These are phyloP conservation scores for Aphelinus atriplicis DNA, from an alignment of 1,140 invertebrate genomes.

Conservation along the genomic window DNA sequence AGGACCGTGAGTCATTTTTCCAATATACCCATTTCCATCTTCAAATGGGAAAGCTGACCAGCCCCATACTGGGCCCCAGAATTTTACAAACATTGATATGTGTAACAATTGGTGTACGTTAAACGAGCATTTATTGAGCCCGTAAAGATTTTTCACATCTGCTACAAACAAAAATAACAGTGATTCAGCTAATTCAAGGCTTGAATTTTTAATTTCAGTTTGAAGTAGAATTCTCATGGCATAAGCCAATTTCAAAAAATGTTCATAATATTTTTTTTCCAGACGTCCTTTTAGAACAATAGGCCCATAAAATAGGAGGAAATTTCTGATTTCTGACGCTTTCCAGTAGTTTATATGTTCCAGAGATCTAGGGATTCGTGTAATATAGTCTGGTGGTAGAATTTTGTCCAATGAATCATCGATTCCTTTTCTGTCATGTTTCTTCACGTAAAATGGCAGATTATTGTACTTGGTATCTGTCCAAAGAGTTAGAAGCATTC, in stretches of 20 bases:
- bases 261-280: constrained; percentile 28
- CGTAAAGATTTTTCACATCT: constrained; percentile 32
- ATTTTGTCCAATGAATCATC: constrained; percentile 6
- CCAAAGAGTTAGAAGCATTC: constrained; percentile 25
- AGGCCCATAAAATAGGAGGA: constrained; percentile 25
- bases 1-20: constrained; percentile 22
- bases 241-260: constrained; percentile 25
- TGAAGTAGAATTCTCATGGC: constrained; percentile 26
- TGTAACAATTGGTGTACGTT: constrained; percentile 38
- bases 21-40: constrained; percentile 29
- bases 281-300: constrained; percentile 27
- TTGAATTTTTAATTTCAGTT: constrained; percentile 16
- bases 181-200: constrained; percentile 21
- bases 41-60: constrained; percentile 37
- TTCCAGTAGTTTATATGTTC: constrained; percentile 22
- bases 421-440: constrained; percentile 9
- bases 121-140: constrained; percentile 32
- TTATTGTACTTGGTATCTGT: constrained; percentile 21
- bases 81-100: constrained; percentile 10
- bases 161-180: constrained; percentile 21
- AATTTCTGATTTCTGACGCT: constrained; percentile 31
- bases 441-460: constrained; percentile 27
- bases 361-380: constrained; percentile 22
- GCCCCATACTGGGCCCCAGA: constrained; percentile 33
- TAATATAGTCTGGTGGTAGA: constrained; percentile 19